A percentile compares a stretch with the other conserved stretches of the same genome.
Evolutionary conservation across 2,113 vertebrate species (phyloP).

Genomic region (Boulengeromyrus knoepffleri): DNA sequence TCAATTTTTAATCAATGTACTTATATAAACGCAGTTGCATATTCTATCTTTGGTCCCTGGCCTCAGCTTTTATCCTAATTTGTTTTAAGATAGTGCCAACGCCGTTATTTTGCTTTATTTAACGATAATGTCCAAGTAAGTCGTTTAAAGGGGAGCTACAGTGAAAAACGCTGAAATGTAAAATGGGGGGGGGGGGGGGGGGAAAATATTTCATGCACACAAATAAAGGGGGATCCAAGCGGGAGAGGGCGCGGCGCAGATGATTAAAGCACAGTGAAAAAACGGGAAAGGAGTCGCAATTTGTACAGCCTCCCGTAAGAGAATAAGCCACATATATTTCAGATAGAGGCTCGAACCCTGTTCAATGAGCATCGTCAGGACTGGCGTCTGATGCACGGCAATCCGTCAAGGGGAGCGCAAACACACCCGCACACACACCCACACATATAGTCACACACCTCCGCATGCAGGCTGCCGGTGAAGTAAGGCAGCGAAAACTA

Average conservation of each 20-base stretch:
- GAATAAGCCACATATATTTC: slow-evolving; percentile 7
- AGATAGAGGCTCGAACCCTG: not conserved
- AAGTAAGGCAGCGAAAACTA: not conserved
- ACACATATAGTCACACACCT: not conserved
- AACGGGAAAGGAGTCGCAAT: slow-evolving; percentile 18
- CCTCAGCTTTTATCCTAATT: not conserved
- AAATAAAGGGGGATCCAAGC: not conserved
- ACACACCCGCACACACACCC: not conserved
- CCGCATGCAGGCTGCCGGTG: not conserved
- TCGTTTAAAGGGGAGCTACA: not conserved
- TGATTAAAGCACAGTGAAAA: slow-evolving; percentile 17
- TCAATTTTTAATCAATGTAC: not conserved
- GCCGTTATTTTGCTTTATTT: not conserved
- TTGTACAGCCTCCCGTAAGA: slow-evolving; percentile 9
- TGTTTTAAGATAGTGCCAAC: not conserved
- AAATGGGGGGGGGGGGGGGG: not conserved
- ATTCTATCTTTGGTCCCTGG: not conserved
- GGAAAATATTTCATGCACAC: not conserved
- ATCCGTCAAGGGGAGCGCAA: not conserved
- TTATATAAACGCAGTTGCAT: not conserved
- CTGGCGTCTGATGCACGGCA: not conserved
- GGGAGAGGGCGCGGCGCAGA: slow-evolving; percentile 47
- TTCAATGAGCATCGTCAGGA: not conserved
- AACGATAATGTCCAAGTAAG: not conserved
- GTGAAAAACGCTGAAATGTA: not conserved